A percentile compares a stretch with the other conserved stretches of the same genome.
Evolutionary conservation across 2,888 invertebrate genomes (phyloP).

Genomic region (Gonocerus acuteangulatus): DNA sequence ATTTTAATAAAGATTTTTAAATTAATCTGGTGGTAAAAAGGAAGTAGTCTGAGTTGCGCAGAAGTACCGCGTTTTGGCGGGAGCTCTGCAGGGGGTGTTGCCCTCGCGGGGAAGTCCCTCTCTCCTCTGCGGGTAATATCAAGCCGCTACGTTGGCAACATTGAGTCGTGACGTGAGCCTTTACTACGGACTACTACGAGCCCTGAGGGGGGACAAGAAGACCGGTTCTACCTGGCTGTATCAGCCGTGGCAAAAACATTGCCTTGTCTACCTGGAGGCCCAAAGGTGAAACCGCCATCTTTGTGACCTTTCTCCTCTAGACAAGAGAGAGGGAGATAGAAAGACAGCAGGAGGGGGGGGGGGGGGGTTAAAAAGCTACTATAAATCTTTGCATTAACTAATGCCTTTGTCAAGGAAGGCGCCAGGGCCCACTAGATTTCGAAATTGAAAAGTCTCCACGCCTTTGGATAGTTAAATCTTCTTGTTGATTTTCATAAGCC

Average conservation of each 20-base stretch:
- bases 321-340: neutral
- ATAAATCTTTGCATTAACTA: no score
- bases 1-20: no score
- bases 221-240: constrained; percentile 12
- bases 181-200: constrained; percentile 20
- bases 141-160: neutral
- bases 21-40: no score
- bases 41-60: no score
- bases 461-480: no score
- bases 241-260: constrained; percentile 1
- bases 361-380: no score
- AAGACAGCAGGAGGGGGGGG: no score
- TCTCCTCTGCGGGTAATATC: neutral
- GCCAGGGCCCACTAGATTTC: no score
- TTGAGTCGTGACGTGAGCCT: neutral
- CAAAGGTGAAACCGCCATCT: constrained; percentile 7
- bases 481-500: no score
- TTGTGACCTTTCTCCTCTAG: constrained; percentile 5
- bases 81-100: neutral
- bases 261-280: neutral
- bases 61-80: constrained; percentile 14
- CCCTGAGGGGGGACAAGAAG: neutral
- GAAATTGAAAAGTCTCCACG: no score
- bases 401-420: no score
- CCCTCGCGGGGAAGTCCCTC: neutral